phyloP scores from a whole-genome alignment of 2,888 invertebrate species.

The Baronia brevicornis region DNA sequence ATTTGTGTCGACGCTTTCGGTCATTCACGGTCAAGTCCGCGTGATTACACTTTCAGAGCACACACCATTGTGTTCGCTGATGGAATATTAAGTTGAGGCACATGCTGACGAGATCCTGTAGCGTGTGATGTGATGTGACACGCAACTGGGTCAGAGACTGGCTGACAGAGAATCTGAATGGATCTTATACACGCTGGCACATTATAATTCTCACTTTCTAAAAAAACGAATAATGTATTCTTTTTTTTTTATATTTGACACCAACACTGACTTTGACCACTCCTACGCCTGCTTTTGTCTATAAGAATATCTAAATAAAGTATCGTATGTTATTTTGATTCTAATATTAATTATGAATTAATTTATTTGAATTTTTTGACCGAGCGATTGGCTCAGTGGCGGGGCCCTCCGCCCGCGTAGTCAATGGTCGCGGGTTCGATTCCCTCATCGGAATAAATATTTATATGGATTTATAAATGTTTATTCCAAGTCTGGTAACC shows the following conservation, averaged over 20 bases:
- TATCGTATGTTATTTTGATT: no score
- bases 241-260: no score
- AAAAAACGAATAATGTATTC: neutral
- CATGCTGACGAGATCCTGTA: conserved; percentile 16
- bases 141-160: conserved; percentile 10
- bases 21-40: conserved; percentile 15
- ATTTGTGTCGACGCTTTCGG: conserved; percentile 13
- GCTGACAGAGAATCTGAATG: conserved; percentile 8
- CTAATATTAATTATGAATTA: no score
- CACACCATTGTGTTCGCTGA: conserved; percentile 19
- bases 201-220: conserved; percentile 9
- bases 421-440: no score
- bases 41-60: conserved; percentile 14
- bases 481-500: no score
- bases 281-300: no score
- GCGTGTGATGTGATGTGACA: neutral
- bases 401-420: no score
- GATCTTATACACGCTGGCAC: neutral
- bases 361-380: no score
- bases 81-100: conserved; percentile 22
- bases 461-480: no score
- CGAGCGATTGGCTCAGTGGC: no score
- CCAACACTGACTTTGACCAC: neutral
- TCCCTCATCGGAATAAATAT: no score
- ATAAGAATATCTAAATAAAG: no score